Base-by-base conservation (phyloP, 2,797 vertebrate genomes). In the Atherinosoma microstoma region DNA sequence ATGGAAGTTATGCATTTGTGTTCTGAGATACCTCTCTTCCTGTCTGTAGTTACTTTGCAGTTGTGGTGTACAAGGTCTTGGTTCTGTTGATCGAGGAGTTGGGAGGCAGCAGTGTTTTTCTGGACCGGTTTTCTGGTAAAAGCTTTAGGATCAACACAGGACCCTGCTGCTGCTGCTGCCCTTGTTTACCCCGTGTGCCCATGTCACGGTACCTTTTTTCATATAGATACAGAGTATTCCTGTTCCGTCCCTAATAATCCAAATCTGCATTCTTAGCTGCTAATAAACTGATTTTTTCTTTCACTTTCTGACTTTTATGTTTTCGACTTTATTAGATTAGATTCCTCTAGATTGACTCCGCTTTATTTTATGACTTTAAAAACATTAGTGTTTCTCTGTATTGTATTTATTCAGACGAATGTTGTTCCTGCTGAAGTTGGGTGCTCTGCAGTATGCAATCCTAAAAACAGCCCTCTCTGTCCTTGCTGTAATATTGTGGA, bases 131-230 rank as follows among this genome's bases (percentile, higher is more conserved):
- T 80, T 86, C 83, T 27, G 92, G 92, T 0, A 61, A 85, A 82
- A 82, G 2, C 20, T 94, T 97, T 49, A 89, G 38, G 68, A 93
- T 97, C 90, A 94, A 54, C 76, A 96, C 94, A 0, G 96, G 96
- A 4, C 95, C 95, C 20, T 96, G 95, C 86, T 97, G 95, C 84
- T 97, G 95, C 89, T 96, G 93, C 81, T 98, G 96, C 72, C 81
- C 73, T 45, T 96, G 96, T 82, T 89, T 96, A 63, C 96, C 96
- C 20, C 73, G 6, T 0, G 87, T 95, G n/a, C 84, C 76, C 54
- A 91, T 97, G 84, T 94, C 95, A 90, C 58, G 94, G 94, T 95
- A 86, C n/a, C 34, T 36, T 36, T 24, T 32, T 27, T 27, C 24
- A n/a, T 59, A 22, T 54, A 65, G 54, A 57, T 20, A 56, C 24